phyloP scores from a whole-genome alignment of 2,797 vertebrate species.

The Eulemur rubriventer region DNA sequence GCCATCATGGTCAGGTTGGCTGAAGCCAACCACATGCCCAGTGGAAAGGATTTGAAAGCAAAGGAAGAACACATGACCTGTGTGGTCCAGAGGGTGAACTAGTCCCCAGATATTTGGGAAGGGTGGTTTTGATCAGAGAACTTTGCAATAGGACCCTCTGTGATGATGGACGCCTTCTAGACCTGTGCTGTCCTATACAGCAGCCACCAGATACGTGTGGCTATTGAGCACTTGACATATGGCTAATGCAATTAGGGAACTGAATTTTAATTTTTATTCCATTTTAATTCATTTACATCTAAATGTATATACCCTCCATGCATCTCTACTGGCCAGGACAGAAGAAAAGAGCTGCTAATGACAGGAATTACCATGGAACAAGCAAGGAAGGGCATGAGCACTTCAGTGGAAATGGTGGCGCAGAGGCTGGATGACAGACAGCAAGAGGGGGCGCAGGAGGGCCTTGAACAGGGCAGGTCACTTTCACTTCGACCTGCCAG shows the following conservation, averaged over 20 bases:
- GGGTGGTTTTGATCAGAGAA: background rate
- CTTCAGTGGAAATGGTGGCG: background rate
- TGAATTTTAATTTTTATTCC: conserved; percentile 11
- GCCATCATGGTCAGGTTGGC: too few relatives aligned
- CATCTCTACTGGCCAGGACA: background rate
- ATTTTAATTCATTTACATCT: background rate
- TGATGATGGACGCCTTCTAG: background rate
- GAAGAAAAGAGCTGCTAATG: background rate
- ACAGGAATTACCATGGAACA: background rate
- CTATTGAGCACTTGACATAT: background rate
- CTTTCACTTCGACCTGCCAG: background rate
- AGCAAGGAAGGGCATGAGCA: background rate
- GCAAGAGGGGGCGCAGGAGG: background rate
- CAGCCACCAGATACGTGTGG: background rate
- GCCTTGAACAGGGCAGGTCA: fast-evolving
- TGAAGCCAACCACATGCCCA: background rate
- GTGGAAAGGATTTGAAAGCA: background rate
- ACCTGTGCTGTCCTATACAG: background rate
- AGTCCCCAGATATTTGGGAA: background rate
- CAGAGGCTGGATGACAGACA: background rate
- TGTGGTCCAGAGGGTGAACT: background rate
- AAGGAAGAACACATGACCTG: background rate
- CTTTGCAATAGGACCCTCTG: background rate
- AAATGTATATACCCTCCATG: background rate
- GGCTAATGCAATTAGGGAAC: background rate